These are phyloP conservation scores for Orthosia gothica DNA, from an alignment of 2,888 invertebrate species.

Conservation along the genomic window DNA sequence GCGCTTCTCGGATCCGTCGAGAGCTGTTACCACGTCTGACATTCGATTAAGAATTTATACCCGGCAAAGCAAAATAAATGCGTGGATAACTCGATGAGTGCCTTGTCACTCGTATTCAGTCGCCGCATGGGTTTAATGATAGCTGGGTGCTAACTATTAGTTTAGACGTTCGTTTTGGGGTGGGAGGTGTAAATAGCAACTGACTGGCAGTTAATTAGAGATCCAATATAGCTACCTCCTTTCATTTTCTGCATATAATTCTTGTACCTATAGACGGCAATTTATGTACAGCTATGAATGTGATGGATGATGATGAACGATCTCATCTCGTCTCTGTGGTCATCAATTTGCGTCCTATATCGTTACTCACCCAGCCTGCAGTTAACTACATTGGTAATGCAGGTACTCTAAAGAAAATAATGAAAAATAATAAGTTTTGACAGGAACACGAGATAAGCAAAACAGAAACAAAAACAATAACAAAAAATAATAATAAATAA, in stretches of 20 bases:
- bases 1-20: constrained; percentile 28
- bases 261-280: no score
- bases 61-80: constrained; percentile 45
- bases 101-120: constrained; percentile 17
- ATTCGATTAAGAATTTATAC: constrained; percentile 57
- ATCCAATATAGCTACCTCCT: not conserved
- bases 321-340: no score
- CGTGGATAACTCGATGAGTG: constrained; percentile 22
- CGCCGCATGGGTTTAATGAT: constrained; percentile 6
- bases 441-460: no score
- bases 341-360: no score
- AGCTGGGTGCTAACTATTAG: constrained; percentile 5
- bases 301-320: no score
- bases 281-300: no score
- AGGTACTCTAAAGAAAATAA: no score
- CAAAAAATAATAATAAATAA: no score
- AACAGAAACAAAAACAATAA: no score
- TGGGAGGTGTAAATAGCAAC: not conserved
- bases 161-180: constrained; percentile 12
- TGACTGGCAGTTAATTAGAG: constrained; percentile 7
- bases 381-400: no score
- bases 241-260: not conserved
- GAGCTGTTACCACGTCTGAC: constrained; percentile 46
- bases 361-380: no score
- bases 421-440: no score